Percentiles rank a stretch among this genome's conserved stretches.
phyloP scores from a whole-genome alignment of 2,113 vertebrate species.

The Oryzias woworae region DNA sequence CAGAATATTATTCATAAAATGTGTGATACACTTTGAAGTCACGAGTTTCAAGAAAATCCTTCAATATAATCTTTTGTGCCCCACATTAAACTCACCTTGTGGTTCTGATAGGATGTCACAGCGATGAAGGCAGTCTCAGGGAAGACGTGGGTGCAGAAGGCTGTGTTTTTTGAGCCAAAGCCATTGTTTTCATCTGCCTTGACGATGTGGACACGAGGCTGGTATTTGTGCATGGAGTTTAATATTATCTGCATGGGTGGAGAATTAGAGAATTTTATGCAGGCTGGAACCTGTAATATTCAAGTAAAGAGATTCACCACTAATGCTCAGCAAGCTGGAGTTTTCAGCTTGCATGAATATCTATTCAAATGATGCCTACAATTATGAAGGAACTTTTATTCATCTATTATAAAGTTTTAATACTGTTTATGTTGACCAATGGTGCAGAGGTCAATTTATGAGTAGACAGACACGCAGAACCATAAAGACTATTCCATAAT shows the following conservation, averaged over 20 bases:
- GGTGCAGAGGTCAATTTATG: too few species aligned
- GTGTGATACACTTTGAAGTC: too few species aligned
- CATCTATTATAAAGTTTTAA: not conserved
- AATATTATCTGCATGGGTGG: constrained; percentile 88
- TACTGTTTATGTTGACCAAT: constrained; percentile 2
- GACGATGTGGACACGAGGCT: constrained; percentile 95
- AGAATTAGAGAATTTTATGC: constrained; percentile 36
- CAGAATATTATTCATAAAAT: too few species aligned
- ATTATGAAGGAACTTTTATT: too few species aligned
- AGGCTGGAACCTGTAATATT: not conserved
- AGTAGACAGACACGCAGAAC: too few species aligned
- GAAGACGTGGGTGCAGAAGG: constrained; percentile 95
- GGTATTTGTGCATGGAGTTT: constrained; percentile 99
- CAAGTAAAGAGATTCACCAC: too few species aligned
- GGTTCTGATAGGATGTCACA: constrained; percentile 97
- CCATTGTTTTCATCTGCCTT: constrained; percentile 98
- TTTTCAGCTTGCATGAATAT: too few species aligned
- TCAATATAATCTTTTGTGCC: not conserved
- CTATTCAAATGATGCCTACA: too few species aligned
- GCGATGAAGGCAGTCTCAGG: constrained; percentile 95
- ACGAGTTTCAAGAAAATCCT: not conserved
- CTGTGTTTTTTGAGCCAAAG: constrained; percentile 94
- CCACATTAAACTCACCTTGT: constrained; percentile 81
- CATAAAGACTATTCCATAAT: not conserved
- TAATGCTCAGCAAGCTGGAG: too few species aligned